phyloP scores from a whole-genome alignment of 2,888 invertebrate genomes.

The Oligia strigilis region DNA sequence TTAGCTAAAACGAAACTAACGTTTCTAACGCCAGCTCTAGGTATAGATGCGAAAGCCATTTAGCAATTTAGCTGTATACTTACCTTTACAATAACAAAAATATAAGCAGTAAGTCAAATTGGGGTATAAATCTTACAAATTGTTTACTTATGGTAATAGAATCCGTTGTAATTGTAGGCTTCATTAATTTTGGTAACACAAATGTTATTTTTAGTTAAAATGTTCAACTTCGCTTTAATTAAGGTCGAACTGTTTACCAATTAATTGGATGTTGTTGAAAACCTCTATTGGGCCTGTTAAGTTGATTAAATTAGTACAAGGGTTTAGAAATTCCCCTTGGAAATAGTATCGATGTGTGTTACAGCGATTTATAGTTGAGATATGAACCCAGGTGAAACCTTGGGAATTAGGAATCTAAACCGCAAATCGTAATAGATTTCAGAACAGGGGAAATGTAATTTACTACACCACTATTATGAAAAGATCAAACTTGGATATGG shows the following conservation, averaged over 20 bases:
- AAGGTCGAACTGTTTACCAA: constrained; percentile 34
- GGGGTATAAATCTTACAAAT: constrained; percentile 24
- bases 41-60: constrained; percentile 12
- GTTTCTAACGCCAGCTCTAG: constrained; percentile 1
- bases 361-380: constrained; percentile 20
- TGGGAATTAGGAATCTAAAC: constrained; percentile 22
- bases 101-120: constrained; percentile 50
- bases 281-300: constrained; percentile 18
- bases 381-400: constrained; percentile 3
- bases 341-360: not conserved
- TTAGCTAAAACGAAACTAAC: constrained; percentile 5
- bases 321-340: constrained; percentile 42
- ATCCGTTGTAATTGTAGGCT: constrained; percentile 34
- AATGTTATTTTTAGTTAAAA: constrained; percentile 50
- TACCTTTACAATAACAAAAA: constrained; percentile 49
- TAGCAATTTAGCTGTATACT: constrained; percentile 8
- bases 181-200: constrained; percentile 33
- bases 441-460: not conserved
- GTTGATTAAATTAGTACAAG: constrained; percentile 36
- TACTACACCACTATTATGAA: not conserved
- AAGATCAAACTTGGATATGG: not conserved
- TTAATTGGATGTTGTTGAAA: constrained; percentile 49
- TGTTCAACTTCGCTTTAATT: constrained; percentile 29
- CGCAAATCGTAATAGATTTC: not conserved
- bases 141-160: constrained; percentile 43